These are phyloP conservation scores for Sphecodes monilicornis DNA, from an alignment of 2,888 invertebrate genomes.

Conservation along the genomic window DNA sequence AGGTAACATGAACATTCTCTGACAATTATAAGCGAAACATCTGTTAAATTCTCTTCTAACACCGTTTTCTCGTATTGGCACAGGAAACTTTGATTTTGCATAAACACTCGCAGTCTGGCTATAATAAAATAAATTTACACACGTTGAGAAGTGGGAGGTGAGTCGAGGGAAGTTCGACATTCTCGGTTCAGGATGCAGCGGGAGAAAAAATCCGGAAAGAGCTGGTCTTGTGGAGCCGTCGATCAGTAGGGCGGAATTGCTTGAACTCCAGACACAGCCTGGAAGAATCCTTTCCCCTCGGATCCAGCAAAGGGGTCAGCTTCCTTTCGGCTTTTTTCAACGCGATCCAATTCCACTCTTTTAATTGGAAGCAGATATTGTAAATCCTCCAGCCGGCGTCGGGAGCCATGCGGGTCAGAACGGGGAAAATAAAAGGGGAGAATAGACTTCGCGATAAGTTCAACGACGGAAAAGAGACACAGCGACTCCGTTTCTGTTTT, in stretches of 20 bases:
- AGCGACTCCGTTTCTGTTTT: slow-evolving; percentile 41
- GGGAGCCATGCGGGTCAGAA: slow-evolving; percentile 47
- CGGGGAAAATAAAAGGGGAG: slow-evolving; percentile 40
- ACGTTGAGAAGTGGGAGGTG: too few relatives aligned
- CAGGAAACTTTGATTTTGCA: too few relatives aligned
- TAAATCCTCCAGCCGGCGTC: slow-evolving; percentile 19
- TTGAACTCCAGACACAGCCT: too few relatives aligned
- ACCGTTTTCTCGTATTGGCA: too few relatives aligned
- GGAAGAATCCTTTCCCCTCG: too few relatives aligned
- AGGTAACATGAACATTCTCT: too few relatives aligned
- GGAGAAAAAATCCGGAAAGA: background rate
- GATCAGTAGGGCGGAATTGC: background rate
- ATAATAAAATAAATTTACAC: background rate
- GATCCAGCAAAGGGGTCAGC: background rate
- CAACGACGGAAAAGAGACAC: slow-evolving; percentile 34
- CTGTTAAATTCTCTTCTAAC: too few relatives aligned
- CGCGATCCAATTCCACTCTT: slow-evolving; percentile 53
- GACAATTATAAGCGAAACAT: too few relatives aligned
- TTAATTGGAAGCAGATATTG: slow-evolving; percentile 55
- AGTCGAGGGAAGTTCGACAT: too few relatives aligned
- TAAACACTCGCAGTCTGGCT: too few relatives aligned
- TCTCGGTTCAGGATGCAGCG: background rate
- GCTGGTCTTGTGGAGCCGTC: background rate
- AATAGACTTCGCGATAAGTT: slow-evolving; percentile 46
- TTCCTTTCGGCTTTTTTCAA: slow-evolving; percentile 31